Percentiles rank a stretch among this genome's conserved stretches.
phyloP scores from a whole-genome alignment of 2,797 vertebrate species.

The Enteromius radiatus region DNA sequence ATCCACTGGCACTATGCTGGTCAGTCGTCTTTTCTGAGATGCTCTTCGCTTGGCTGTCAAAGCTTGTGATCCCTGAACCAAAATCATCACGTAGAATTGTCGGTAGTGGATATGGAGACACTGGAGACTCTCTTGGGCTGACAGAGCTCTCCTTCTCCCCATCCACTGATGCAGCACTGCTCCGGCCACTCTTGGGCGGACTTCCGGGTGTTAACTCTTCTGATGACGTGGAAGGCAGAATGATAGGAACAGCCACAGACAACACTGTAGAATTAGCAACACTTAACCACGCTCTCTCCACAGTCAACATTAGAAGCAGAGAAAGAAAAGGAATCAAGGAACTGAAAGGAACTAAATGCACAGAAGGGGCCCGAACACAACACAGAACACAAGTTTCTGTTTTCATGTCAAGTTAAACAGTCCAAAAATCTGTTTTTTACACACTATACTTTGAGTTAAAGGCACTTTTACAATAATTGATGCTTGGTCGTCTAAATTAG shows the following conservation, averaged over 20 bases:
- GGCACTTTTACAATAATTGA: slow-evolving; percentile 57
- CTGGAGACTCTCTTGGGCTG: slow-evolving; percentile 55
- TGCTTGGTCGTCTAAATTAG: slow-evolving; percentile 43
- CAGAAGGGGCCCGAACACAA: slow-evolving; percentile 46
- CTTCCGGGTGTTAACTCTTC: slow-evolving; percentile 57
- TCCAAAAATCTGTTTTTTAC: slow-evolving; percentile 40
- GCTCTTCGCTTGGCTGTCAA: slow-evolving; percentile 49
- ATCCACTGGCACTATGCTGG: slow-evolving; percentile 42
- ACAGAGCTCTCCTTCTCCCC: slow-evolving; percentile 46
- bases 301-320: slow-evolving; percentile 49
- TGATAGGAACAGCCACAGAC: slow-evolving; percentile 65
- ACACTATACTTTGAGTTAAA: slow-evolving; percentile 45
- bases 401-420: slow-evolving; percentile 29
- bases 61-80: slow-evolving; percentile 44
- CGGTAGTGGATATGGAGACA: slow-evolving; percentile 46
- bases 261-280: slow-evolving; percentile 66
- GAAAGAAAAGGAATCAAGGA: slow-evolving; percentile 56
- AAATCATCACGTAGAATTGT: slow-evolving; percentile 20
- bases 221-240: slow-evolving; percentile 62
- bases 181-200: slow-evolving; percentile 55
- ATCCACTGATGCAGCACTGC: slow-evolving; percentile 45
- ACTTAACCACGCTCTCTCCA: slow-evolving; percentile 57
- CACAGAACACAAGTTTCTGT: slow-evolving; percentile 43
- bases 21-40: slow-evolving; percentile 51
- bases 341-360: slow-evolving; percentile 53